Evolutionary conservation across 2,797 vertebrate species (phyloP).

Genomic region (Rallus crepitans): DNA sequence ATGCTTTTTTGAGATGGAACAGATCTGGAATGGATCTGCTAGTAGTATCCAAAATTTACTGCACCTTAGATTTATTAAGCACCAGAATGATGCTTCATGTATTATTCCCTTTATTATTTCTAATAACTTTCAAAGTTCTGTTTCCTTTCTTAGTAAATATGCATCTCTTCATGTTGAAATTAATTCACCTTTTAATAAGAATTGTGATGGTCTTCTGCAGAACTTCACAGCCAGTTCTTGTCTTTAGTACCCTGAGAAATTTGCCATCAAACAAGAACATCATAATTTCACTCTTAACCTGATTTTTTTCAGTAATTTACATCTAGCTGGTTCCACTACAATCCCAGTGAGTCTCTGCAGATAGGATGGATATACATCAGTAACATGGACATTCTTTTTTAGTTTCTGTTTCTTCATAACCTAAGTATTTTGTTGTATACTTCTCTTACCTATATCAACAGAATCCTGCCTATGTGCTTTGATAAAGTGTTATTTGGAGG

Average conservation of each 20-base stretch:
- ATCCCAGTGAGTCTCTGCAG: not conserved
- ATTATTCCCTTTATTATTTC: not conserved
- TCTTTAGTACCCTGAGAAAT: not conserved
- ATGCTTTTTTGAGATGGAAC: not conserved
- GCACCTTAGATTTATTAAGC: not conserved
- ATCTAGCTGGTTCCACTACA: not conserved
- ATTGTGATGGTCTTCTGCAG: not conserved
- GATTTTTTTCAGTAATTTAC: not conserved
- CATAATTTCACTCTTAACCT: not conserved
- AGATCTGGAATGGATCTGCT: not conserved
- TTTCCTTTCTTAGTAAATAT: not conserved
- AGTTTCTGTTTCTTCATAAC: not conserved
- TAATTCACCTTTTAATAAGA: not conserved
- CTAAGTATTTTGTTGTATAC: not conserved
- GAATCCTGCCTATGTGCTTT: not conserved
- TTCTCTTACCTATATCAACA: not conserved
- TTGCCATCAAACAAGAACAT: not conserved
- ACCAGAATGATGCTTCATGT: not conserved
- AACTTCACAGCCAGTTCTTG: not conserved
- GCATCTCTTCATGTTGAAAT: not conserved
- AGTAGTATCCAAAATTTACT: not conserved
- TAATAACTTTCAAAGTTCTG: not conserved
- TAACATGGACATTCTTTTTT: not conserved
- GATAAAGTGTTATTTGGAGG: not conserved
- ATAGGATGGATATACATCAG: too few species aligned